Conservation (phyloP, 30 jellyfish, hydroid and myxozoan genomes). For the Aurelia sp. region DNA sequence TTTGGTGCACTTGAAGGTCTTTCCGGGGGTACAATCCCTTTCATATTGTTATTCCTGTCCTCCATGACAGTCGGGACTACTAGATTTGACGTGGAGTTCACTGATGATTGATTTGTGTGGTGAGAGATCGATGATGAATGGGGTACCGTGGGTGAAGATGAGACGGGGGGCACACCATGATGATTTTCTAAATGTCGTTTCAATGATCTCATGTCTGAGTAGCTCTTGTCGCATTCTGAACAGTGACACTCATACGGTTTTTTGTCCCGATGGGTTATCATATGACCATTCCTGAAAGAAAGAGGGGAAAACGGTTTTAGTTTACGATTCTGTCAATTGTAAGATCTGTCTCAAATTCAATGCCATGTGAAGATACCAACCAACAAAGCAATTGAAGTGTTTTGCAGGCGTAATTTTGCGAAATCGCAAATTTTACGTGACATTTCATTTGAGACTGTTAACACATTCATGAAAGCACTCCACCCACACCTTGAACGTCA, state of each 20-base stretch:
- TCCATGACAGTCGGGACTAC: slow-evolving; percentile 23
- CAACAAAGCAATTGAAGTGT: too few relatives aligned
- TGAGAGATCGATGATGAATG: slow-evolving; percentile 6
- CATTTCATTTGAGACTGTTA: too few relatives aligned
- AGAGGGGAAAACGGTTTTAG: too few relatives aligned
- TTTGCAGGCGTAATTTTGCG: too few relatives aligned
- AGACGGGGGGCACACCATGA: slow-evolving; percentile 91
- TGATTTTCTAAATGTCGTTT: slow-evolving; percentile 95
- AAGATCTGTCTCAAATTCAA: too few relatives aligned
- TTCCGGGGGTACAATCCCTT: slow-evolving; percentile 65
- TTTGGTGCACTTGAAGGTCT: slow-evolving; percentile 97
- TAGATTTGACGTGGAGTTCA: slow-evolving; percentile 19
- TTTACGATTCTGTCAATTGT: too few relatives aligned
- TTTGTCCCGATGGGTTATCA: slow-evolving; percentile 99
- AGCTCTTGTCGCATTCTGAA: slow-evolving; percentile 96
- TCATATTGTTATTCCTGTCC: slow-evolving; percentile 72
- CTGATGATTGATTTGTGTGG: slow-evolving; percentile 4
- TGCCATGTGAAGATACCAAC: too few relatives aligned
- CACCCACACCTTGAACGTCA: too few relatives aligned
- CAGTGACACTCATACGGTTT: slow-evolving; percentile 96
- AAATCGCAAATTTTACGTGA: too few relatives aligned
- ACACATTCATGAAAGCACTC: too few relatives aligned
- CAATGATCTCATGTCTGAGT: slow-evolving; percentile 97
- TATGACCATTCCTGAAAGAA: slow-evolving; percentile 93
- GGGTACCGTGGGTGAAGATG: slow-evolving; percentile 73